These are phyloP conservation scores for Hippocampus comes DNA, from an alignment of 2,113 vertebrate species.

Conservation along the genomic window DNA sequence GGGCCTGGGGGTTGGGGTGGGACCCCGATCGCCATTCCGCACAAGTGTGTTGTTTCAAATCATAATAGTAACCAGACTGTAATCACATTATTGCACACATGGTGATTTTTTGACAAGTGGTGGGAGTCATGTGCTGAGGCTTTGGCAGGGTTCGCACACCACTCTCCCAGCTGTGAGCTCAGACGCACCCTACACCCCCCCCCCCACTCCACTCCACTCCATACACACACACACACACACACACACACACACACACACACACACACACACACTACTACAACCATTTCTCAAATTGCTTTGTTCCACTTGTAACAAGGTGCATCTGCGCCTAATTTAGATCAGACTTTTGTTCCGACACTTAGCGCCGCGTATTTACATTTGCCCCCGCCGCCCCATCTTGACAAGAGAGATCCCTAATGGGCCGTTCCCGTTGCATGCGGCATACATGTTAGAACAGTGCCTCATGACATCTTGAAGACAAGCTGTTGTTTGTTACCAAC, in stretches of 20 bases:
- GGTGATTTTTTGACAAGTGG: conserved; percentile 89
- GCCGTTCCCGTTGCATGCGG: background rate
- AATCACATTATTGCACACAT: conserved; percentile 97
- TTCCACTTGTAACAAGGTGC: conserved; percentile 60
- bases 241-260: conserved; percentile 1
- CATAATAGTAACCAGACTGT: conserved; percentile 98
- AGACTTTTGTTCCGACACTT: conserved; percentile 35
- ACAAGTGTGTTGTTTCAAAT: conserved; percentile 96
- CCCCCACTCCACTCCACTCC: conserved; percentile 7
- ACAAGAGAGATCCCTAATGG: background rate
- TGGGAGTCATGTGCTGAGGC: conserved; percentile 94
- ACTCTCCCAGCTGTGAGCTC: conserved; percentile 94
- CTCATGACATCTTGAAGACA: background rate
- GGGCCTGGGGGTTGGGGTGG: background rate
- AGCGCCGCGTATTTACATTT: background rate
- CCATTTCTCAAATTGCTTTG: conserved; percentile 48
- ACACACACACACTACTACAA: conserved; percentile 19
- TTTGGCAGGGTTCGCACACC: conserved; percentile 85
- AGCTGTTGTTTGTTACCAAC: conserved; percentile 1
- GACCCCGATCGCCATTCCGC: conserved; percentile 82
- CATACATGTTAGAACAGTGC: background rate
- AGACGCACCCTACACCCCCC: conserved; percentile 47
- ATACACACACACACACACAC: conserved; percentile 10
- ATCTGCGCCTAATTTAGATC: conserved; percentile 61
- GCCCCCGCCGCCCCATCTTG: background rate